Conservation (phyloP, 2,888 invertebrate species). For the Drosophila merina region DNA sequence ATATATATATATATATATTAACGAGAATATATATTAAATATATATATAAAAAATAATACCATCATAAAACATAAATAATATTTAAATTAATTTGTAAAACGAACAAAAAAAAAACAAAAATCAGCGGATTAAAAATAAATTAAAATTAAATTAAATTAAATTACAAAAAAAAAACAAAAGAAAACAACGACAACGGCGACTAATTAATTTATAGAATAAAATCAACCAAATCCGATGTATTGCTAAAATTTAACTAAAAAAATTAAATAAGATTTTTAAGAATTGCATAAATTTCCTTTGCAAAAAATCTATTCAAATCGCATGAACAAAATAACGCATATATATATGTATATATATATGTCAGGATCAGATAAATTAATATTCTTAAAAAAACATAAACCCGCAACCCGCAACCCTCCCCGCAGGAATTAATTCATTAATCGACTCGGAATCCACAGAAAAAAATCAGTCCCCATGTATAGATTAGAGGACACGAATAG, state of each 20-base stretch:
- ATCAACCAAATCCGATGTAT: slow-evolving; percentile 46
- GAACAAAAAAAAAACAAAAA: slow-evolving; percentile 15
- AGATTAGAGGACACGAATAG: slow-evolving; percentile 82
- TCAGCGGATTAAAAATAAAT: background rate
- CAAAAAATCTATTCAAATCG: slow-evolving; percentile 32
- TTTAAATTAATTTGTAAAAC: slow-evolving; percentile 33
- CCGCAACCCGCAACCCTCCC: background rate
- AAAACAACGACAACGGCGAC: slow-evolving; percentile 35
- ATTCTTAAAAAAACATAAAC: slow-evolving; percentile 15
- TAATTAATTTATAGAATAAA: slow-evolving; percentile 33
- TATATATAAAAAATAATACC: slow-evolving; percentile 5
- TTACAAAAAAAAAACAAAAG: slow-evolving; percentile 18
- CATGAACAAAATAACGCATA: slow-evolving; percentile 60
- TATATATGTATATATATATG: slow-evolving; percentile 23
- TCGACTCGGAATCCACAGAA: slow-evolving; percentile 50
- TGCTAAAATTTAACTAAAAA: background rate
- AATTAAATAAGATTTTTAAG: background rate
- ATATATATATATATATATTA: slow-evolving; percentile 29
- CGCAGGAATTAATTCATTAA: slow-evolving; percentile 13
- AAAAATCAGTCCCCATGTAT: slow-evolving; percentile 79
- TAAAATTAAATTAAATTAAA: background rate
- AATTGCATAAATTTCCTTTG: slow-evolving; percentile 21
- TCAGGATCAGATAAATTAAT: slow-evolving; percentile 26
- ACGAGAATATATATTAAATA: slow-evolving; percentile 16
- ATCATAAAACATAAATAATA: slow-evolving; percentile 13